Base-by-base conservation (phyloP, 2,888 invertebrate genomes). In the Gibbula magus region DNA sequence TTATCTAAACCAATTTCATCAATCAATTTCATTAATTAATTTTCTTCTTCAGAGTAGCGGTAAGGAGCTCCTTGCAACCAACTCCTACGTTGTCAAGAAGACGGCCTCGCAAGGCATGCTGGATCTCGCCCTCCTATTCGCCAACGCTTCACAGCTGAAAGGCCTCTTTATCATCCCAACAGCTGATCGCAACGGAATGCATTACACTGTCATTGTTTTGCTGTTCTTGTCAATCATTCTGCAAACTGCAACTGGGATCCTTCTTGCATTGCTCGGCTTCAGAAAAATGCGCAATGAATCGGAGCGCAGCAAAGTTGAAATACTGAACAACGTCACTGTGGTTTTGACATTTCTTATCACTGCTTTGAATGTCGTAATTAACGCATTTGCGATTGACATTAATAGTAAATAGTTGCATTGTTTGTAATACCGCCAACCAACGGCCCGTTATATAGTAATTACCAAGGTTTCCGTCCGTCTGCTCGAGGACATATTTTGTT, bases 101-200 rank as follows among this genome's bases (percentile, higher is more conserved):
- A 61, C 61, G 4, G 61, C 29, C 2, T 13, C 61, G 1, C 61
- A 61, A 25, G 61, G 61, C 10, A 61, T 61, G 61, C 61, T 61
- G 29, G 61, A 61, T 25, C 16, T 61, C 8, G 61, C 61, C 7
- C 61, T 61, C 16, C 10, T 61, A 61, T 16, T 61, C 94, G 8
- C 94, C 93, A 0, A 96, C 95, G 82, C 94, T 93, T 52, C 95
- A 94, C 0, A 94, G 88, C 89, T 95, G 95, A 82, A 96, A 95
- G 84, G 95, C 95, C 88, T 96, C 95, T 54, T 96, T 93, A 10
- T 96, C 25, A 25, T 61, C 0, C 61, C 61, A 95, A 67, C 96
- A 93, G 93, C 97, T 97, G 2, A 94, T 94, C 86, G 96, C 96
- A 0, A 96, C 91, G 85, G 95, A 95, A 61, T 25, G 61, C 16